Conservation (phyloP, 2,113 vertebrate genomes). For the Austrofundulus limnaeus region DNA sequence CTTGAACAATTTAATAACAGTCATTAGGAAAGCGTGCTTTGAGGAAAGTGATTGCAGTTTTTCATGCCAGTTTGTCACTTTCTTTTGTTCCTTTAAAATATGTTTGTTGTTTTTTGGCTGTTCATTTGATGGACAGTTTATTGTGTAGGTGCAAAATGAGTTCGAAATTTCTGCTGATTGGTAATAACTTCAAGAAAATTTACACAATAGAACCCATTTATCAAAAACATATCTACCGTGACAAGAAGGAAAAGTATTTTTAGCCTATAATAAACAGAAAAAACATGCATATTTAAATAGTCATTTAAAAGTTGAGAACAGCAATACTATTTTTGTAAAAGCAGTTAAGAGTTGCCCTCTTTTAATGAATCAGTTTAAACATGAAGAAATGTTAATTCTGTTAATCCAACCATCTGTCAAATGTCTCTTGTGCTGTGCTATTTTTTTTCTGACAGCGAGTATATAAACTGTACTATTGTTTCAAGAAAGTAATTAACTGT, state of each 20-base stretch:
- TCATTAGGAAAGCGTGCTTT: constrained; percentile 32
- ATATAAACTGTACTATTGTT: constrained; percentile 3
- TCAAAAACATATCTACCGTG: neutral
- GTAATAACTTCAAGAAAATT: neutral
- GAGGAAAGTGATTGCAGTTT: constrained; percentile 35
- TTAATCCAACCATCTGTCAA: neutral
- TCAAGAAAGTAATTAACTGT: constrained; percentile 13
- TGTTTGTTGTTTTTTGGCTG: constrained; percentile 1
- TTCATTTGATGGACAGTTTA: neutral
- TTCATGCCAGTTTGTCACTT: constrained; percentile 10
- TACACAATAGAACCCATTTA: neutral
- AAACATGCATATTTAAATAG: neutral
- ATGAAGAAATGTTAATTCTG: neutral
- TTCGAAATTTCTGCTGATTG: neutral
- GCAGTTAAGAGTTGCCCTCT: neutral
- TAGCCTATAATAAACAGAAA: neutral
- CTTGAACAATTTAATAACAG: constrained; percentile 33
- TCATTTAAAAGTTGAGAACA: neutral
- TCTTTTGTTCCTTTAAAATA: neutral
- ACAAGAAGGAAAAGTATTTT: neutral
- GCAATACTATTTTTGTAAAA: neutral
- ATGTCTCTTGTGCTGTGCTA: neutral
- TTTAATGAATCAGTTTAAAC: neutral
- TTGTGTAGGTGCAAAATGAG: neutral
- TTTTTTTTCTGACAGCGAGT: constrained; percentile 1